phyloP scores from a whole-genome alignment of 2,797 vertebrate genomes.

The Xenentodon cancila region DNA sequence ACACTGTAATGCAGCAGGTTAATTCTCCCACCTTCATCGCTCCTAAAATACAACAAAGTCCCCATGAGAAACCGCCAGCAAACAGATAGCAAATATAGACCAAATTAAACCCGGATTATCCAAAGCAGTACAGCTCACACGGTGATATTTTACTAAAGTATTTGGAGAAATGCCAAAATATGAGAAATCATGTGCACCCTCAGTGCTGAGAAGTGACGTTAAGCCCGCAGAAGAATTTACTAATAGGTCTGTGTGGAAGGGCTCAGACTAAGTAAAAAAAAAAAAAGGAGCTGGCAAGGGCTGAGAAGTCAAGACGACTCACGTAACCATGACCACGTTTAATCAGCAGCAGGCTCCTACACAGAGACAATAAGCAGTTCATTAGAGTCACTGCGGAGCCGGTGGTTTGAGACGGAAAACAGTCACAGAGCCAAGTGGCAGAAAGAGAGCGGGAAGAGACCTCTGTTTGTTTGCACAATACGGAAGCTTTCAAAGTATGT shows the following conservation, averaged over 20 bases:
- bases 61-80: conserved; percentile 60
- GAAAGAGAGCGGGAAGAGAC: conserved; percentile 32
- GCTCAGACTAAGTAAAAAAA: conserved; percentile 51
- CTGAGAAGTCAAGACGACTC: conserved; percentile 64
- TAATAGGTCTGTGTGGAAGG: conserved; percentile 74
- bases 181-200: conserved; percentile 63
- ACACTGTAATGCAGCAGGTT: conserved; percentile 51
- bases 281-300: conserved; percentile 59
- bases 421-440: conserved; percentile 45
- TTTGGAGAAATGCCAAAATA: conserved; percentile 74
- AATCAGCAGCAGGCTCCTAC: conserved; percentile 67
- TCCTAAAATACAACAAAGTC: conserved; percentile 56
- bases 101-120: conserved; percentile 80
- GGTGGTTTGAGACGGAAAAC: conserved; percentile 57
- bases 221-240: conserved; percentile 74
- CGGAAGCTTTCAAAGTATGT: conserved; percentile 1
- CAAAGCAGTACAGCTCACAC: conserved; percentile 49
- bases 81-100: conserved; percentile 59
- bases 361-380: conserved; percentile 72
- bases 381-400: conserved; percentile 61
- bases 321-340: conserved; percentile 70
- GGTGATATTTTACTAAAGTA: conserved; percentile 59
- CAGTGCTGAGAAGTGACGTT: conserved; percentile 72
- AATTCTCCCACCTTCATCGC: conserved; percentile 51
- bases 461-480: conserved; percentile 30